phyloP scores from a whole-genome alignment of 2,888 invertebrate genomes.

The Onthophagus sagittarius region DNA sequence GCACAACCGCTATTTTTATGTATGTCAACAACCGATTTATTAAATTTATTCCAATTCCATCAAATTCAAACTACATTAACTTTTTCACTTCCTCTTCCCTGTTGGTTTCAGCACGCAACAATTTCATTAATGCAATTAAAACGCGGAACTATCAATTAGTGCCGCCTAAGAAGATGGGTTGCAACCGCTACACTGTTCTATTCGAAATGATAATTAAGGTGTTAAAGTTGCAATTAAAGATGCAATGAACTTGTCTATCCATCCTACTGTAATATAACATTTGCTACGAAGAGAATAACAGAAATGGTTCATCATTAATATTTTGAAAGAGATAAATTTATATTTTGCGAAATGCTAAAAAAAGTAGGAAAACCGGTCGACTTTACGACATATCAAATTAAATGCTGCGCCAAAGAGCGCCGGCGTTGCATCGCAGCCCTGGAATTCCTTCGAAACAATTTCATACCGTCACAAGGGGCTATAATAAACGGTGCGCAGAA shows the following conservation, averaged over 20 bases:
- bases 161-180: background rate
- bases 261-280: background rate
- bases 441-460: background rate
- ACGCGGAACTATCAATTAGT: background rate
- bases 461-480: background rate
- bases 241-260: background rate
- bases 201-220: background rate
- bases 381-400: background rate
- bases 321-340: too few relatives aligned
- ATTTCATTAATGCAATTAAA: background rate
- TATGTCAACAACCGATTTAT: background rate
- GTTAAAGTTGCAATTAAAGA: background rate
- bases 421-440: background rate
- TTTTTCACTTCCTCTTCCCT: background rate
- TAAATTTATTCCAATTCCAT: too few relatives aligned
- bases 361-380: background rate
- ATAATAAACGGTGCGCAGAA: background rate
- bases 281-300: background rate
- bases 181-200: background rate
- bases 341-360: background rate
- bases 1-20: background rate
- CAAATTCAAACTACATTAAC: background rate
- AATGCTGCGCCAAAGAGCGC: background rate
- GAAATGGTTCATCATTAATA: background rate
- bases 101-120: background rate